Percentiles rank a stretch among this genome's conserved stretches.
Conservation (phyloP, 2,888 invertebrate species). For the Diogma glabrata region DNA sequence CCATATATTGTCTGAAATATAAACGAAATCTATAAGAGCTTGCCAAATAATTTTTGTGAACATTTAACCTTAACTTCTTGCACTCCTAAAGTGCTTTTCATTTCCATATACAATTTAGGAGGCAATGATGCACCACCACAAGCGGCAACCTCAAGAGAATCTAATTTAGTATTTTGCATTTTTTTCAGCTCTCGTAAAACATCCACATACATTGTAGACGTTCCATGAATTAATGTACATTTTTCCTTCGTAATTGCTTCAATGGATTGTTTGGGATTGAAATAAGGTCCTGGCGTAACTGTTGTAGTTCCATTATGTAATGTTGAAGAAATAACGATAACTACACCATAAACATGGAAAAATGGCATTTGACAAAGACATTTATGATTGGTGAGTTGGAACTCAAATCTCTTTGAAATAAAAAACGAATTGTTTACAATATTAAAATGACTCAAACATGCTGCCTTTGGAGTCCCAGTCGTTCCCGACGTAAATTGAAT, state of each 20-base stretch:
- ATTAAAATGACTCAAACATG: slow-evolving; percentile 55
- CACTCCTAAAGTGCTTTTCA: slow-evolving; percentile 38
- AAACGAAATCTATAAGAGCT: slow-evolving; percentile 32
- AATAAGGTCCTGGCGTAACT: slow-evolving; percentile 46
- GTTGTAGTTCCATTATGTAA: slow-evolving; percentile 49
- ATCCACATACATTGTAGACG: slow-evolving; percentile 81
- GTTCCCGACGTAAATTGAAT: slow-evolving; percentile 81
- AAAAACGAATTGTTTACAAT: slow-evolving; percentile 55
- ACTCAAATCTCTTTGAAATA: neutral
- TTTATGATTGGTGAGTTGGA: slow-evolving; percentile 30
- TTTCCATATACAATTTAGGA: slow-evolving; percentile 43
- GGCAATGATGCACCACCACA: slow-evolving; percentile 66
- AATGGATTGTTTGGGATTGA: slow-evolving; percentile 49
- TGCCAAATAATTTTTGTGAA: too few relatives aligned
- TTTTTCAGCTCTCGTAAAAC: slow-evolving; percentile 43
- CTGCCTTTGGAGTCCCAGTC: slow-evolving; percentile 65
- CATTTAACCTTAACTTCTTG: slow-evolving; percentile 39
- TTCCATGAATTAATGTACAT: slow-evolving; percentile 62
- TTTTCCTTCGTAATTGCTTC: slow-evolving; percentile 53
- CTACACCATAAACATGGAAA: slow-evolving; percentile 72
- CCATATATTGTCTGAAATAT: slow-evolving; percentile 49
- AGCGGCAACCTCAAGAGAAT: slow-evolving; percentile 42
- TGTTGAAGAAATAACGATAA: slow-evolving; percentile 45
- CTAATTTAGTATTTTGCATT: slow-evolving; percentile 38
- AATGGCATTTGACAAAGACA: slow-evolving; percentile 58